phyloP scores from a whole-genome alignment of 2,888 invertebrate species.

The Apodemia zela region DNA sequence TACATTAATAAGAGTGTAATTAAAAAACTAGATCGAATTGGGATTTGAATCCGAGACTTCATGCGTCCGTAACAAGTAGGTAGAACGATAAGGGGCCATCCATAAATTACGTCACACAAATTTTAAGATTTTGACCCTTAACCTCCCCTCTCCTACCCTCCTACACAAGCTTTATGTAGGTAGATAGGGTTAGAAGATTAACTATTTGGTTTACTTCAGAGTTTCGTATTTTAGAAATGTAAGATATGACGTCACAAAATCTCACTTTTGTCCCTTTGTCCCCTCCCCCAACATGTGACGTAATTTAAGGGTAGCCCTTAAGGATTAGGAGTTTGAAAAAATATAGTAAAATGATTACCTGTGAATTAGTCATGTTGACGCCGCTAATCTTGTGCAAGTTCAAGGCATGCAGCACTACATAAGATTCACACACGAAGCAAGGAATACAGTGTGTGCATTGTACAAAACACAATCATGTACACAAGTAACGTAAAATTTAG shows the following conservation, averaged over 20 bases:
- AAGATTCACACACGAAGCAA: conserved; percentile 62
- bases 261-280: too few species aligned
- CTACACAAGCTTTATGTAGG: too few species aligned
- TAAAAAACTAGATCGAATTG: neutral
- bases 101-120: neutral
- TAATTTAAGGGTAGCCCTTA: too few species aligned
- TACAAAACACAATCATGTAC: conserved; percentile 62
- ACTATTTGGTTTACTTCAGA: too few species aligned
- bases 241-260: too few species aligned
- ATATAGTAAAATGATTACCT: conserved; percentile 66
- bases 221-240: too few species aligned
- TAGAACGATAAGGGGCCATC: neutral
- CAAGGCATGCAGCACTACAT: conserved; percentile 77
- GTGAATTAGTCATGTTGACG: conserved; percentile 81
- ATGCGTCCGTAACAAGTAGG: neutral
- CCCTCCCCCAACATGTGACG: too few species aligned
- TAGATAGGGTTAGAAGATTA: too few species aligned
- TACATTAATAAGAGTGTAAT: too few species aligned
- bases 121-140: too few species aligned
- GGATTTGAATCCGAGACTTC: neutral
- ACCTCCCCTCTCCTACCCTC: too few species aligned
- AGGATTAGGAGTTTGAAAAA: neutral
- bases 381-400: conserved; percentile 63
- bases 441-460: conserved; percentile 66
- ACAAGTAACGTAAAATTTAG: conserved; percentile 66